phyloP scores from a whole-genome alignment of 2,888 invertebrate species.

The Hipparchia sbordonii region DNA sequence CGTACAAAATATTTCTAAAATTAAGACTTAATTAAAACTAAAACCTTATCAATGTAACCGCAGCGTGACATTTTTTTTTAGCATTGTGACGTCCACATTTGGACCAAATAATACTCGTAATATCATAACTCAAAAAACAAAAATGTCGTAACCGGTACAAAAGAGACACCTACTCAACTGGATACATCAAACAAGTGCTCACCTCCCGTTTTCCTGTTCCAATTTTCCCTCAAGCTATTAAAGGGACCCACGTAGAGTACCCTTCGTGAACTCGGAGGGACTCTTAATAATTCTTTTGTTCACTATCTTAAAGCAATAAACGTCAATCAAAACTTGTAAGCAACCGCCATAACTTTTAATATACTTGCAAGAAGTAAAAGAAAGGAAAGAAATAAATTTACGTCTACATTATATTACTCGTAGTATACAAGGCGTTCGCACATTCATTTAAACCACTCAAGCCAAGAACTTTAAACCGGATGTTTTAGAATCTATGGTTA shows the following conservation, averaged over 20 bases:
- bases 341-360: conserved; percentile 21
- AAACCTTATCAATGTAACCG: too few species aligned
- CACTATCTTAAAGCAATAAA: conserved; percentile 21
- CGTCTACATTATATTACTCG: neutral
- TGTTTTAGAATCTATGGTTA: too few species aligned
- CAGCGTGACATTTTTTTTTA: too few species aligned
- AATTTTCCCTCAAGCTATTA: conserved; percentile 18
- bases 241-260: conserved; percentile 13
- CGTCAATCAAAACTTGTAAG: conserved; percentile 19
- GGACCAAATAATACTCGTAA: neutral
- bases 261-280: conserved; percentile 11
- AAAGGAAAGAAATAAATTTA: neutral
- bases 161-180: neutral
- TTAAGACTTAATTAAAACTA: too few species aligned
- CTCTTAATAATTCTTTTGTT: conserved; percentile 22
- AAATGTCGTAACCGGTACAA: conserved; percentile 1
- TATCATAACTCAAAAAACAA: neutral
- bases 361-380: neutral
- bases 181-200: neutral
- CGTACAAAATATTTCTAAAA: too few species aligned
- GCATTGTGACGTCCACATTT: too few species aligned
- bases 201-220: conserved; percentile 14
- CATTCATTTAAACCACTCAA: neutral
- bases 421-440: neutral
- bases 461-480: neutral